Evolutionary conservation across 2,113 vertebrate species (phyloP).

Genomic region (Phylloscopus trochilus): DNA sequence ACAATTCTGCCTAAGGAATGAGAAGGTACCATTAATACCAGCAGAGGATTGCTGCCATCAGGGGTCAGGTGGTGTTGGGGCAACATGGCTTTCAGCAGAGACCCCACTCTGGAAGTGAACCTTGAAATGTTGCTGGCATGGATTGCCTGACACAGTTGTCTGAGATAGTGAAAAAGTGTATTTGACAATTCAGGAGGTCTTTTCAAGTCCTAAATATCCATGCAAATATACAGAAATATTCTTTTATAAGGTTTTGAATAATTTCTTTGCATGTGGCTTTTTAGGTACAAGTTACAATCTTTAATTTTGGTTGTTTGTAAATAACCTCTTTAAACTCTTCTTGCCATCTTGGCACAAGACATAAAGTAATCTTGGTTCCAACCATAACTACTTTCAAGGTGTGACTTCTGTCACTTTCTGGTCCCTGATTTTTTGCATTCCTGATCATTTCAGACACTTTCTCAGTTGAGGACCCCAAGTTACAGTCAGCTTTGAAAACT

Average conservation of each 20-base stretch:
- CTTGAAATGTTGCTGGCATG: accelerated
- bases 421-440: conserved; percentile 4
- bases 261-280: neutral
- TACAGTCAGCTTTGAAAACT: neutral
- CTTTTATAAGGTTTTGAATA: neutral
- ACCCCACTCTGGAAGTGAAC: neutral
- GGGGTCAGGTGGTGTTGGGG: neutral
- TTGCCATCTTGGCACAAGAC: neutral
- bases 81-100: neutral
- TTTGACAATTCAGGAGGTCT: neutral
- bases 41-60: neutral
- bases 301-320: conserved; percentile 23
- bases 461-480: neutral
- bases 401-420: neutral
- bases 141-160: neutral
- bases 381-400: neutral
- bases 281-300: conserved; percentile 15
- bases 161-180: neutral
- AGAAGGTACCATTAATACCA: neutral
- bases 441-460: neutral
- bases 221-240: neutral
- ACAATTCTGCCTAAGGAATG: neutral
- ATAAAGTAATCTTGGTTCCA: neutral
- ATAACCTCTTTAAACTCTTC: neutral
- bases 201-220: neutral